These are phyloP conservation scores for Macheiramphus alcinus DNA, from an alignment of 2,113 vertebrate species.

Conservation along the genomic window DNA sequence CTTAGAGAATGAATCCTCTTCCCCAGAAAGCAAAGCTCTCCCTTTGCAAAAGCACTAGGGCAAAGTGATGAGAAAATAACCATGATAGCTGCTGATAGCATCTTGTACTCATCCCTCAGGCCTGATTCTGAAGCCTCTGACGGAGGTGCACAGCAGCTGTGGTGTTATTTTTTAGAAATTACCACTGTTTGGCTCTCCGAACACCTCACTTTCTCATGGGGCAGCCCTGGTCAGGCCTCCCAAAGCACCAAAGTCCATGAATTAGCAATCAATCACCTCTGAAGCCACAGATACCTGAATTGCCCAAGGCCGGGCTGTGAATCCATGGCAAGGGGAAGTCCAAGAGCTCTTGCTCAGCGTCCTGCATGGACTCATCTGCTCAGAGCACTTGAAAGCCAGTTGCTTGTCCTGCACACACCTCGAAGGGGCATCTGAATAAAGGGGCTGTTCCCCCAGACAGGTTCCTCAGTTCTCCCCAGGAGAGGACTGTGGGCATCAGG, in stretches of 20 bases:
- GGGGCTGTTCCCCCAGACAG: not conserved
- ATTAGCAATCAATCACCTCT: not conserved
- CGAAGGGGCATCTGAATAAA: not conserved
- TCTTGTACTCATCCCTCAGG: not conserved
- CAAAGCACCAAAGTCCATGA: not conserved
- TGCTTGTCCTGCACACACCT: not conserved
- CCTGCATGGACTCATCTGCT: not conserved
- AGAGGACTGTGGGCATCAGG: not conserved
- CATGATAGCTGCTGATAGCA: not conserved
- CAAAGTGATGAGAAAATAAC: not conserved
- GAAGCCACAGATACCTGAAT: not conserved
- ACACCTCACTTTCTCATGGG: not conserved
- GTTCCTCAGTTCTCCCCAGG: not conserved
- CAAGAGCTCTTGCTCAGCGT: not conserved
- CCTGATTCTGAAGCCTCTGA: not conserved
- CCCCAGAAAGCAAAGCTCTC: not conserved
- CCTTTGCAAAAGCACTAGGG: not conserved
- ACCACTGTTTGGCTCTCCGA: not conserved
- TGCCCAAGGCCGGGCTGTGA: not conserved
- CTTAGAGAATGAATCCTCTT: conserved; percentile 13
- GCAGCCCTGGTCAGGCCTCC: not conserved
- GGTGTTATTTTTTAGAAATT: not conserved
- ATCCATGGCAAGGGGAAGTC: not conserved
- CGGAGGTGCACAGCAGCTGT: rapidly evolving
- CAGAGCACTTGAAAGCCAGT: not conserved